phyloP scores from a whole-genome alignment of 2,888 invertebrate genomes.

The Apoda limacodes region DNA sequence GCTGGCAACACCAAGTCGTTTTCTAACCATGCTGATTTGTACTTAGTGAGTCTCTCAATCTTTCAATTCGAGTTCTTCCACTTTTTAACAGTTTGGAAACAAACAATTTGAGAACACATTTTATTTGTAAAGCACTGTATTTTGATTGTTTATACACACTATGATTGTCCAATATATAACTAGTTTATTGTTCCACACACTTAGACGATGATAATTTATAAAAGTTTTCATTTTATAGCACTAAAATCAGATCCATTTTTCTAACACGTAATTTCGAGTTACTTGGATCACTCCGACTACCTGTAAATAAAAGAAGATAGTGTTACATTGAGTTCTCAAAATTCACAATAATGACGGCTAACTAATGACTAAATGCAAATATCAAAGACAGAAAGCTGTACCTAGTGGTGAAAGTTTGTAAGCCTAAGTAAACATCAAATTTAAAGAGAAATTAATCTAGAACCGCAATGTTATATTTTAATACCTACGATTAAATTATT shows the following conservation, averaged over 20 bases:
- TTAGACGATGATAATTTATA: slow-evolving; percentile 3
- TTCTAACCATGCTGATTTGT: no score
- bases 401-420: no score
- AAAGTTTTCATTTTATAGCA: slow-evolving; percentile 3
- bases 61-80: slow-evolving; percentile 3
- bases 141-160: background rate
- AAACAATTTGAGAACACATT: no score
- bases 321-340: background rate
- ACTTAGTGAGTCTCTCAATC: no score
- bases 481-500: no score
- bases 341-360: background rate
- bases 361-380: background rate
- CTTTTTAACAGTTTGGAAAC: no score
- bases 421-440: no score
- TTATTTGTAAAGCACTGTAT: no score
- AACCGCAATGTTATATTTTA: no score
- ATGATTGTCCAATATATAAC: slow-evolving; percentile 4
- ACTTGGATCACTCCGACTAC: slow-evolving; percentile 3
- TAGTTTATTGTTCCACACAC: slow-evolving; percentile 6
- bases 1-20: no score
- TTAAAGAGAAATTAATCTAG: no score
- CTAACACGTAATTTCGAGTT: slow-evolving; percentile 26
- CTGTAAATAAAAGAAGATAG: slow-evolving; percentile 1
- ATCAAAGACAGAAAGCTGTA: no score
- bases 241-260: background rate